These are phyloP conservation scores for Aphelinus certus DNA, from an alignment of 1,140 invertebrate genomes.

Conservation along the genomic window DNA sequence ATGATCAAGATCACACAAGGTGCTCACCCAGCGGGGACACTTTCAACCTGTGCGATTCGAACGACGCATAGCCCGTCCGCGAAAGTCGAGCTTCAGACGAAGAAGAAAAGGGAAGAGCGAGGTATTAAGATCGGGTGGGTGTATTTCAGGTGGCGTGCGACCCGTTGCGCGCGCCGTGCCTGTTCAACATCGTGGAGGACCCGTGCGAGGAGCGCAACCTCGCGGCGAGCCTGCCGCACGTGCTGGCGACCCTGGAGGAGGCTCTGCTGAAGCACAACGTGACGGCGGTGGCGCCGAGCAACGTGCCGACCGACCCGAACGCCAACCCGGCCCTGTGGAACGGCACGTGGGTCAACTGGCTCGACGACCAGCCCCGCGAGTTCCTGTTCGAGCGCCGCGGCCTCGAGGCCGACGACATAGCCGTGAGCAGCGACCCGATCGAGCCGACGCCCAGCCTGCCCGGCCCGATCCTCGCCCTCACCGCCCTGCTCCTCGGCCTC, in stretches of 20 bases:
- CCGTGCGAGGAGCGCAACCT: slow-evolving; percentile 83
- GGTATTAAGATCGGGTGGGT: slow-evolving; percentile 27
- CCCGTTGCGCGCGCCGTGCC: slow-evolving; percentile 69
- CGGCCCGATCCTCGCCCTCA: slow-evolving; percentile 30
- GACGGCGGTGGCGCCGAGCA: slow-evolving; percentile 65
- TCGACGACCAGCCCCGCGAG: slow-evolving; percentile 54
- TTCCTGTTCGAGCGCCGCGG: neutral
- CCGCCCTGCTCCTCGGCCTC: slow-evolving; percentile 41
- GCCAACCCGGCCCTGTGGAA: slow-evolving; percentile 69
- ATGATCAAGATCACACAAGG: too few species aligned
- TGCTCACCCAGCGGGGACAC: too few species aligned
- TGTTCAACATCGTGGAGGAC: slow-evolving; percentile 79
- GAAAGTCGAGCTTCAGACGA: too few species aligned
- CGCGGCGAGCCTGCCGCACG: slow-evolving; percentile 60
- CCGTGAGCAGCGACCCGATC: neutral
- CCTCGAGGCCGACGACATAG: neutral
- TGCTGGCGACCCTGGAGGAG: slow-evolving; percentile 63
- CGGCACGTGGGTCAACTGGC: slow-evolving; percentile 69
- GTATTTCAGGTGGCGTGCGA: slow-evolving; percentile 63
- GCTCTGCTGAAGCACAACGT: slow-evolving; percentile 61
- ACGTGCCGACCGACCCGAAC: slow-evolving; percentile 65
- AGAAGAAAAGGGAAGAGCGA: slow-evolving; percentile 35
- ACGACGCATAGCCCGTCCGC: too few species aligned
- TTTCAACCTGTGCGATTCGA: too few species aligned
- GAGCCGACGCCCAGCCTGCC: neutral